Evolutionary conservation across 2,113 vertebrate genomes (phyloP), one percentile per base, ranked within the genome.

Genomic region (Corvus cornix): DNA sequence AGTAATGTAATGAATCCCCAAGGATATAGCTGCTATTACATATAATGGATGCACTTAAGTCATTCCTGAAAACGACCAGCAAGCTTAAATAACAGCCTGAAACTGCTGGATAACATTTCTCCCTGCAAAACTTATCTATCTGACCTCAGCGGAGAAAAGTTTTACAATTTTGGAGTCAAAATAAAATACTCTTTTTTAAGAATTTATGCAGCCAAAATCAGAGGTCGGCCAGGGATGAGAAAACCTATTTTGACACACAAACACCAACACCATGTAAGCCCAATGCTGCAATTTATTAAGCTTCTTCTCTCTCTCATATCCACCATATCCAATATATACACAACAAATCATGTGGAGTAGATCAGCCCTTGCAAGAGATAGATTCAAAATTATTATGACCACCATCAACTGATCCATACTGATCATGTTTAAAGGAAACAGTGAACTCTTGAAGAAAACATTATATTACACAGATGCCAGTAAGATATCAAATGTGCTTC

Each of bases 11-110:
- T 84, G 83, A 96, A 92, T 96, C 90, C 90, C 93, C 41, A 86
- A 93, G 93, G 96, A 94, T 58, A 92, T 0, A 78, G 60, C 37
- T 1, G 23, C 88, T 89, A 86, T 89, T 94, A 95, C 69, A 78
- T 78, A 33, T 86, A 96, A 96, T 87, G 95, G 95, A 97, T 89
- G 80, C 93, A 89, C 79, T 94, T 90, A 96, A 92, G 68, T 84
- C 33, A 66, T 49, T 84, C 82, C 48, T 92, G 88, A 92, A 95
- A 83, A 89, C 84, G 72, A 86, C 60, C 44, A 90, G 73, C 48
- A 75, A 89, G 72, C 79, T 96, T 93, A 84, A 74, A 58, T 94
- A 90, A 89, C 85, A 92, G 60, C 28, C 90, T 84, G 72, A 86
- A 48, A 74, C 33, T 67, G 56, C 52, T 60, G 60, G 49, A 68